Evolutionary conservation across 1,140 invertebrate species (phyloP), one percentile per base, ranked within the genome.

Genomic region (Zaprionus vittiger): DNA sequence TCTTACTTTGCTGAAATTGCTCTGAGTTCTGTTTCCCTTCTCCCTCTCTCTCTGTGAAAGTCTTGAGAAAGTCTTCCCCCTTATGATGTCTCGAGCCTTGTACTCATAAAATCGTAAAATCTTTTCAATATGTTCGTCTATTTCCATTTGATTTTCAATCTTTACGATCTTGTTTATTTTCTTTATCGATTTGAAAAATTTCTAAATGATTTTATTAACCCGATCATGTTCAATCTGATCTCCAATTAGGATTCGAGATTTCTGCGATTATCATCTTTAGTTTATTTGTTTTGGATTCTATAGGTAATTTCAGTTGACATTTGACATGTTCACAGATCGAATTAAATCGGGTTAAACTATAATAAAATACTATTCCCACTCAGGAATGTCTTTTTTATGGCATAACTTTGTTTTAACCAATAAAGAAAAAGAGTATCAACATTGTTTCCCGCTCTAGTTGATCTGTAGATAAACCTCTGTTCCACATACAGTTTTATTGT

Each of bases 121-220:
- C 44, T 89, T 63, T 68, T 80, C 84, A 73, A 89, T 84, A 71
- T 81, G 81, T 81, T 87, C 56, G 57, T 78, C 66, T 38, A 85
- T 78, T 69, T 62, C 67, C 60, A 34, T 56, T 61, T 64, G 71
- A 70, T 70, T 31, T 37, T 68, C 77, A 73, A 17, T 80, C 70
- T 87, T 87, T 79, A 87, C 65, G 83, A 83, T 65, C 83, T 62
- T 80, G 84, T 87, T 89, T 69, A 89, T 83, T 87, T 66, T 52
- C 47, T 24, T 22, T 52, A 24, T 34, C 60, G 22, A 31, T 77
- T 64, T 52, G 38, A 54, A 70, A 77, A 52, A 37, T 86, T 47
- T 76, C 38, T 74, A 73, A 80, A 77, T 80, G 66, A 55, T 87
- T 87, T 83, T 70, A 79, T 80, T 81, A 67, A 55, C 69, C 47